Conservation (phyloP, 2,113 vertebrate genomes). For the Circaetus cinerascens region DNA sequence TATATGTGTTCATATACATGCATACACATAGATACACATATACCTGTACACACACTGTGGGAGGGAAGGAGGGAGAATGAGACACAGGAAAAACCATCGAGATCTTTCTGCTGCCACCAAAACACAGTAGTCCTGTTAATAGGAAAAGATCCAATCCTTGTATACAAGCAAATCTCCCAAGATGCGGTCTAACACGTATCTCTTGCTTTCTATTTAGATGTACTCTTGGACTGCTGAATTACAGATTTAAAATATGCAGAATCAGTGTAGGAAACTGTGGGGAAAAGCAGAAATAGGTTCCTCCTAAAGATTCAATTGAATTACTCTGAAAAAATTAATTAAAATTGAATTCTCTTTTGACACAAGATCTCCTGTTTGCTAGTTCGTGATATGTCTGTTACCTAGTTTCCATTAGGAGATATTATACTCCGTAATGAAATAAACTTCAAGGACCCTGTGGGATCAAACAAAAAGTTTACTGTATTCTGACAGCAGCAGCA, state of each 20-base stretch:
- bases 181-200: background rate
- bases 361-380: constrained; percentile 64
- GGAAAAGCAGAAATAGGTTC: constrained; percentile 12
- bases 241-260: background rate
- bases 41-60: background rate
- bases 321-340: constrained; percentile 71
- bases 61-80: background rate
- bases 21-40: background rate
- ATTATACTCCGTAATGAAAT: constrained; percentile 58
- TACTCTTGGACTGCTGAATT: background rate
- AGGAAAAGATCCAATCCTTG: background rate
- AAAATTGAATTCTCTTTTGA: constrained; percentile 71
- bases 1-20: background rate
- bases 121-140: background rate
- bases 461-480: constrained; percentile 34
- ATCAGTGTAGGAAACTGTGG: background rate
- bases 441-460: constrained; percentile 28
- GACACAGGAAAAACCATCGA: background rate
- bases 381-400: constrained; percentile 48
- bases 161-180: background rate
- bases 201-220: constrained; percentile 27
- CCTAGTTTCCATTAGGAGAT: constrained; percentile 53
- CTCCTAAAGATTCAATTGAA: constrained; percentile 59
- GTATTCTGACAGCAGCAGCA: background rate
- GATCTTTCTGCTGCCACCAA: background rate